Conservation (phyloP, 2,113 vertebrate species). For the Jaculus jaculus region DNA sequence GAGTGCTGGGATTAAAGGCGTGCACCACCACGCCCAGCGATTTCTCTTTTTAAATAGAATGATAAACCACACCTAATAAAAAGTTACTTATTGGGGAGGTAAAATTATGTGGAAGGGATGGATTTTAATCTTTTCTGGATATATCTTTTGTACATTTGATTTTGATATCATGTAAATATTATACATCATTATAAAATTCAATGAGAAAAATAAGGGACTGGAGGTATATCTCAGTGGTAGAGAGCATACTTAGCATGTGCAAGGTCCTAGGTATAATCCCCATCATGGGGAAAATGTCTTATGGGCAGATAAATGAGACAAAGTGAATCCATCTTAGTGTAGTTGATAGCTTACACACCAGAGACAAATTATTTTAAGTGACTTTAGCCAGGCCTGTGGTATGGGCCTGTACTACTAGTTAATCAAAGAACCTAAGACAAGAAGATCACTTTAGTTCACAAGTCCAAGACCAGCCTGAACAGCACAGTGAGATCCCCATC, state of each 20-base stretch:
- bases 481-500: background rate
- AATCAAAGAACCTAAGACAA: background rate
- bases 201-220: background rate
- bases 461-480: background rate
- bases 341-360: background rate
- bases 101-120: background rate
- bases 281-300: background rate
- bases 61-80: slow-evolving; percentile 15
- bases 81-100: background rate
- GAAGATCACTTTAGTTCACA: background rate
- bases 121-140: background rate
- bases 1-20: too few species aligned
- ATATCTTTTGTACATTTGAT: background rate
- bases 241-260: too few species aligned
- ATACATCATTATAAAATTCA: slow-evolving; percentile 44
- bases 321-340: background rate
- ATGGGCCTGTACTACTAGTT: background rate
- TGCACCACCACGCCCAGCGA: too few species aligned
- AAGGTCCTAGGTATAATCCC: too few species aligned
- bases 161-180: slow-evolving; percentile 34
- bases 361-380: background rate
- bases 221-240: too few species aligned
- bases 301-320: background rate
- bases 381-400: background rate
- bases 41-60: too few species aligned